Evolutionary conservation across 2,113 vertebrate species (phyloP), one percentile per base, ranked within the genome.

Genomic region (Hemiscyllium ocellatum): DNA sequence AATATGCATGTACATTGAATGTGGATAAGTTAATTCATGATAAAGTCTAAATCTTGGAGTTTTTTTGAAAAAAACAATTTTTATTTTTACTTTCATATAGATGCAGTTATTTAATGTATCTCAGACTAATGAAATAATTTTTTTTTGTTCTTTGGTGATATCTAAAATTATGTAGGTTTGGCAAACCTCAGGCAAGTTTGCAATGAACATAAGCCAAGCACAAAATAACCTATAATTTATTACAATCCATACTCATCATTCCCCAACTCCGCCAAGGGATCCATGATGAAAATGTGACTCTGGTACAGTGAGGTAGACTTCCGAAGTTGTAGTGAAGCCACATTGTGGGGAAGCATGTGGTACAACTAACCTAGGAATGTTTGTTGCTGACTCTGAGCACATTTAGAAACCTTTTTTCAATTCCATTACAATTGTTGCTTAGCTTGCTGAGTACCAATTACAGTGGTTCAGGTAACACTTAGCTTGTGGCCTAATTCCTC

Each of bases 391-490:
- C 61, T 37, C 89, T 37, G 20, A 5, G 20, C 61, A 68, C 5
- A n/a, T 37, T 65, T 91, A n/a, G 89, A 91, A 91, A 66, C 61
- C 89, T 22, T 91, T 91, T 91, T 37, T 91, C 61, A 66, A 66
- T 66, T n/a, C 33, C 89, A 68, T 33, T 37, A 37, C 89, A 37
- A 90, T 66, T 5, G 12, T 68, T 15, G 61, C 65, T 65, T 56
- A 91, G 87, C 87, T 91, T 91, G 87, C 87, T 91, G 87, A 65
- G 87, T 29, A 33, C 87, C 61, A n/a, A 91, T 65, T 91, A 29
- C 87, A 65, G 87, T 91, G 52, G 56, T 91, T 93, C 89, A 93
- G 66, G 89, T 93, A n/a, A 68, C 89, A 66, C 33, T 91, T 91
- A n/a, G 52, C 20, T 93, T 93, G 89, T 68, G 61, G 89, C 37